Conservation (phyloP, 2,888 invertebrate species). For the Diarsia rubi region DNA sequence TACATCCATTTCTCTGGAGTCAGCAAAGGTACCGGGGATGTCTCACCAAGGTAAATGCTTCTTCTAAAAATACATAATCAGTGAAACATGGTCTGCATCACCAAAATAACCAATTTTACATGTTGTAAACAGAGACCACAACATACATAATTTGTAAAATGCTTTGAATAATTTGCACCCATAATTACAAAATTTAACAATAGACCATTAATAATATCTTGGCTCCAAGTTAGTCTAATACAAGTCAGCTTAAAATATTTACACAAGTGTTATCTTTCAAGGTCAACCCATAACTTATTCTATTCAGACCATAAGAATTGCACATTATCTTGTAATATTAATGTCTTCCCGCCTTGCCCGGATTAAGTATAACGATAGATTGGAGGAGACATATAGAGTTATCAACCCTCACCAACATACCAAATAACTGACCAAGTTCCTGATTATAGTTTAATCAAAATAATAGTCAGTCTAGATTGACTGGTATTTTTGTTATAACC, state of each 20-base stretch:
- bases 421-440: neutral
- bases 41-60: slow-evolving; percentile 91
- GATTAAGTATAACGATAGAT: neutral
- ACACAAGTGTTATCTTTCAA: slow-evolving; percentile 20
- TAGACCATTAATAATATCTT: neutral
- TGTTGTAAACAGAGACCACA: slow-evolving; percentile 26
- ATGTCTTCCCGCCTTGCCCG: neutral
- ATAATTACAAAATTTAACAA: neutral
- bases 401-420: neutral
- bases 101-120: slow-evolving; percentile 19
- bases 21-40: slow-evolving; percentile 91
- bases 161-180: neutral
- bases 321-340: neutral
- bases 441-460: neutral
- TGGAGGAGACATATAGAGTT: neutral
- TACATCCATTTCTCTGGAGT: slow-evolving; percentile 96
- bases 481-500: no score
- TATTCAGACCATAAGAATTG: neutral
- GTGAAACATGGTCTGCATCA: slow-evolving; percentile 1
- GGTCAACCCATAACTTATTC: slow-evolving; percentile 13
- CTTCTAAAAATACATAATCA: neutral
- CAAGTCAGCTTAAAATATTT: neutral
- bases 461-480: no score
- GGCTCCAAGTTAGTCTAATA: neutral
- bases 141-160: neutral